Base-by-base conservation (phyloP, 1,140 invertebrate genomes). In the Drosophila jambulina region DNA sequence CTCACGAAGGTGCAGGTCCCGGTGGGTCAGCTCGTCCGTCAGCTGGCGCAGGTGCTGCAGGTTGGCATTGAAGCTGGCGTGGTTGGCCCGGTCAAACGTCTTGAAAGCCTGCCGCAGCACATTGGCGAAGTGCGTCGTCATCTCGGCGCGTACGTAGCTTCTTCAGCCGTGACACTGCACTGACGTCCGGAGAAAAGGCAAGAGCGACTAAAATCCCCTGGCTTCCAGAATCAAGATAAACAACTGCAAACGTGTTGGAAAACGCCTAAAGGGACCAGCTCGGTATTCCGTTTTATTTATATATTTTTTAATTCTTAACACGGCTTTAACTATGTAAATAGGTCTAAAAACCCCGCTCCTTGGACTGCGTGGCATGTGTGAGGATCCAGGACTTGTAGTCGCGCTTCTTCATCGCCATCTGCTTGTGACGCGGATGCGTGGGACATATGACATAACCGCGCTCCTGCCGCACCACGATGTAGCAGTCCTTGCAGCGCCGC, bases 351-450 rank as follows among this genome's bases (percentile, higher is more conserved):
- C 94, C 94, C 60, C 95, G 93, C 38, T 94, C 82, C 91, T 93
- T 94, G n/a, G 94, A 94, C 91, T 96, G 95, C 13, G 94, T 95
- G 6, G 95, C 95, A 94, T 96, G 95, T 6, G 96, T 95, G 45
- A 97, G 91, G 67, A 96, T 95, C 94, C 95, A 97, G 36, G 94
- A 95, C 76, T 95, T 95, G 74, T 94, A 94, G 38, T 94, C 94
- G 71, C 95, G 94, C 51, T 94, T 93, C 58, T 95, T 94, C 93
- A 95, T 96, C 29, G 95, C 92, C 94, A 95, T 96, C 93, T 97
- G 96, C 82, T 97, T 97, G 81, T 98, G 97, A 57, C 96, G 93
- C 40, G 95, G 95, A 91, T 96, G 94, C 23, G 94, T 95, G 77
- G 95, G 95, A 82, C 97, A 98, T 54, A 96, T 95, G 48, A 97